Base-by-base conservation (phyloP, 1,140 invertebrate species). In the Brachionus rubens region DNA sequence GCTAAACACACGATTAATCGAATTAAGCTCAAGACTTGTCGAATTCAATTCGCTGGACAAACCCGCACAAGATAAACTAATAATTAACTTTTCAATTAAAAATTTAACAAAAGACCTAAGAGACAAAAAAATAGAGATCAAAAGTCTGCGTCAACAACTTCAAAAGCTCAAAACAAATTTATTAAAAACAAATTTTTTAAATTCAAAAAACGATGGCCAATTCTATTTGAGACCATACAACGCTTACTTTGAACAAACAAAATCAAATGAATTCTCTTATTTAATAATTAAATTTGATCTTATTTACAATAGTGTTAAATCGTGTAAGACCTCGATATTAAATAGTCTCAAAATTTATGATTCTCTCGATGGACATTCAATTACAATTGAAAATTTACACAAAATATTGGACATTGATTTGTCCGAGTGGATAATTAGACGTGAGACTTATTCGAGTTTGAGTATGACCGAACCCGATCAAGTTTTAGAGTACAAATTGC, bases 321-420 rank as follows among this genome's bases (percentile, higher is more conserved):
- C 54, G 28, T 21, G 24, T 21, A 65, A 65, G 43, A 65, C 41
- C 24, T 65, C 59, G 12, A 65, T 65, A 24, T 24, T 65, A 46
- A 65, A 65, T 16, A 43, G 40, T 65, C 40, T 65, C 3, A 65
- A 43, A 24, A 7, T 65, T 30, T 24, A 43, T n/a, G 59, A 65
- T 40, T 43, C 36, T 12, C 41, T 14, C 1, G 40, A 65, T 65
- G 59, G 59, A 12, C 36, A 65, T 14, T 43, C 36, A 6, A 10
- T 65, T 6, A 43, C 19, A 6, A 65, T 65, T 36, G 36, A 65
- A 19, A 65, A 65, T 24, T 19, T 43, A 10, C 59, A 65, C 24
- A 65, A 65, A 65, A 43, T 65, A 9, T 65, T 65, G 40, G 59
- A 65, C 36, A 65, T 65, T 24, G 59, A 65, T 65, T 65, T 65